Evolutionary conservation across 2,888 invertebrate genomes (phyloP).

Genomic region (Portevinia maculata): DNA sequence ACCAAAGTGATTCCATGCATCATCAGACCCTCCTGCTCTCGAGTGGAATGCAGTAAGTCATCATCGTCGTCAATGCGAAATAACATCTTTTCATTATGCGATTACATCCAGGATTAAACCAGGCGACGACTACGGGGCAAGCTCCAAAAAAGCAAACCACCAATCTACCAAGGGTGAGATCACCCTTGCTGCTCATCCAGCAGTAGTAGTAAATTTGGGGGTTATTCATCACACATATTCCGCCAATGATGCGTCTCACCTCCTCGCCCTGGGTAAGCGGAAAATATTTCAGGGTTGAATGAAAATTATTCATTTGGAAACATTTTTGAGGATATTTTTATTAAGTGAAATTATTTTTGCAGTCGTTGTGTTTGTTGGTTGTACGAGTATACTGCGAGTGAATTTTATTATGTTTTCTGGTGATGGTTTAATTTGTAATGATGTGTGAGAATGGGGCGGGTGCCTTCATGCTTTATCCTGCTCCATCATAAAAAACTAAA

Average conservation of each 20-base stretch:
- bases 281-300: conserved; percentile 72
- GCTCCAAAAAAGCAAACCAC: conserved; percentile 10
- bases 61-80: conserved; percentile 68
- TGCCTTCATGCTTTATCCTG: conserved; percentile 17
- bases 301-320: conserved; percentile 74
- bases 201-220: conserved; percentile 61
- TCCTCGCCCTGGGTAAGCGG: conserved; percentile 19
- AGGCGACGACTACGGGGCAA: conserved; percentile 33
- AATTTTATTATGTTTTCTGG: conserved; percentile 66
- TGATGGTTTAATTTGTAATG: conserved; percentile 73
- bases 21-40: background rate
- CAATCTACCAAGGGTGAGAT: background rate
- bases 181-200: background rate
- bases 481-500: conserved; percentile 55
- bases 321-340: conserved; percentile 74
- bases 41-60: conserved; percentile 44
- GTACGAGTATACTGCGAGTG: conserved; percentile 1
- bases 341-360: conserved; percentile 74
- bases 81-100: conserved; percentile 68
- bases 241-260: background rate
- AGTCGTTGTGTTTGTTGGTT: conserved; percentile 51
- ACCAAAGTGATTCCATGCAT: conserved; percentile 14
- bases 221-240: conserved; percentile 70
- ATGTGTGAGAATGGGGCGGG: conserved; percentile 53
- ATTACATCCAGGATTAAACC: conserved; percentile 69